A percentile compares a stretch with the other conserved stretches of the same genome.
These are phyloP conservation scores for Antennarius maculatus DNA, from an alignment of 2,797 vertebrate species.

Conservation along the genomic window DNA sequence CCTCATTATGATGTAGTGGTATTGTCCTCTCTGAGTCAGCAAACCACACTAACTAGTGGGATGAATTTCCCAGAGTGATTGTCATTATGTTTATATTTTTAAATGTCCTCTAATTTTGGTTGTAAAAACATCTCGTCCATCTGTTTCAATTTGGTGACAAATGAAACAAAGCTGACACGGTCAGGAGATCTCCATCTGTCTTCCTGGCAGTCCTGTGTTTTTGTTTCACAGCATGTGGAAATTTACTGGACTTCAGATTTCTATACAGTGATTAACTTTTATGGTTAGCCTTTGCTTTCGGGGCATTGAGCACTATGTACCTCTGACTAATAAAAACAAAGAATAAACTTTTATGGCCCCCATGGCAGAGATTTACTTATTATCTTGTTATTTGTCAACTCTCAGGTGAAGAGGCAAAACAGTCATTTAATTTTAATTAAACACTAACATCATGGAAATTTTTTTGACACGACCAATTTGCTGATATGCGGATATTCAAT, in stretches of 20 bases:
- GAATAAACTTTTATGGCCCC: constrained; percentile 84
- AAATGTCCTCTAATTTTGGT: neutral
- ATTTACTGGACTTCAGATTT: constrained; percentile 87
- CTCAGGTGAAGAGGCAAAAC: constrained; percentile 77
- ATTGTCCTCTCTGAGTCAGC: constrained; percentile 62
- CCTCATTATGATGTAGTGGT: constrained; percentile 38
- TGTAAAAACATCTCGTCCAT: constrained; percentile 4
- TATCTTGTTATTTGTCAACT: constrained; percentile 84
- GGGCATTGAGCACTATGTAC: constrained; percentile 84
- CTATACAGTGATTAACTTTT: constrained; percentile 89
- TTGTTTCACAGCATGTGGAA: constrained; percentile 83
- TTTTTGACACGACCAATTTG: constrained; percentile 53
- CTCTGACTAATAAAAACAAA: constrained; percentile 86
- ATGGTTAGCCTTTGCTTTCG: constrained; percentile 84
- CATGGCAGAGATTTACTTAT: constrained; percentile 81
- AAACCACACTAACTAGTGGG: constrained; percentile 43
- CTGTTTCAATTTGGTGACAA: constrained; percentile 24
- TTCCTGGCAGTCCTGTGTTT: constrained; percentile 68
- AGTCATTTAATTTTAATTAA: constrained; percentile 68
- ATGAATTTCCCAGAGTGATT: constrained; percentile 58
- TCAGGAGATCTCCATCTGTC: constrained; percentile 62
- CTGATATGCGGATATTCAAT: constrained; percentile 14
- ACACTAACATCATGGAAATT: constrained; percentile 81
- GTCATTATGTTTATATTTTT: constrained; percentile 24
- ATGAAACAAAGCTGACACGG: constrained; percentile 37